Evolutionary conservation across 2,797 vertebrate genomes (phyloP), one percentile per base, ranked within the genome.

Genomic region (Rhynchonycteris naso): DNA sequence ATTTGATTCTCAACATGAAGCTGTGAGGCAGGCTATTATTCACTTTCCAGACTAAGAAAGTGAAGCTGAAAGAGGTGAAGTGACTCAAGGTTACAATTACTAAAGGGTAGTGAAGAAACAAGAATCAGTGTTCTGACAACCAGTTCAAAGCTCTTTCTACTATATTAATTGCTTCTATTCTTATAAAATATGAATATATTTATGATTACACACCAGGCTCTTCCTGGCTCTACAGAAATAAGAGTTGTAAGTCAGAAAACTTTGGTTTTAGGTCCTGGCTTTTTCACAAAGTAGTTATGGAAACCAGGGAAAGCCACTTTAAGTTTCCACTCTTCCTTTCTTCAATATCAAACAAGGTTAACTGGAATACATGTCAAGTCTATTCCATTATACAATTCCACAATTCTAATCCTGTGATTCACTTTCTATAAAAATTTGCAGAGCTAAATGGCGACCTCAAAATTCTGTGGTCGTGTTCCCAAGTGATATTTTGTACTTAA

Each of bases 241-340:
- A 52, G 56, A 38, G 47, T 18, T 86, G 69, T 38, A 66, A 78
- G 65, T 87, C 72, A 68, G 81, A 91, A 95, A 84, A 69, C 11
- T 47, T 71, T 91, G 65, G 66, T 85, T 94, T 82, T 94, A 88
- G 16, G 38, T 92, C 65, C 24, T 84, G 78, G 58, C 28, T 95
- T 93, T 92, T 71, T 54, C 56, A 85, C 2, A 75, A 33, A 65
- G 12, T 26, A 87, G 71, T 26, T 58, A 89, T 30, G 21, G 54
- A 63, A 78, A 50, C 16, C 7, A 35, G 12, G 21, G 33, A 10
- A 61, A 76, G 84, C 35, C 38, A 61, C 1, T 95, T 54, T 43
- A 80, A 54, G 33, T 54, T 82, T 85, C 74, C 52, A 56, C 24
- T 2, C 33, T 81, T 72, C 35, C 9, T 74, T 72, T 81, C 26